phyloP scores from a whole-genome alignment of 2,888 invertebrate species.

The Volucella inanis region DNA sequence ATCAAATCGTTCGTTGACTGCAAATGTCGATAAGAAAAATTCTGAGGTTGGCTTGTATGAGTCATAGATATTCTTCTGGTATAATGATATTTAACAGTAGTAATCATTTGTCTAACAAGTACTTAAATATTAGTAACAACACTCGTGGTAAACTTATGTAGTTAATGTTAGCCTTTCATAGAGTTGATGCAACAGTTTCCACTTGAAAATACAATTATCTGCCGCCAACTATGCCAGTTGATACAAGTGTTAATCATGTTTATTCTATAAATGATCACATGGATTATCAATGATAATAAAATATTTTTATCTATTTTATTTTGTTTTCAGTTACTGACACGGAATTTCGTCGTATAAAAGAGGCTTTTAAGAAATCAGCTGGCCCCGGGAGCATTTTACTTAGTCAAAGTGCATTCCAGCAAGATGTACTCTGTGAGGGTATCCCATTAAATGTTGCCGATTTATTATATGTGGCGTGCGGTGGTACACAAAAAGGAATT shows the following conservation, averaged over 20 bases:
- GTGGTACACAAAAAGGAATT: slow-evolving; percentile 92
- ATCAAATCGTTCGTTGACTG: background rate
- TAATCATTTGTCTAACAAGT: background rate
- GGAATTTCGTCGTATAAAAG: slow-evolving; percentile 92
- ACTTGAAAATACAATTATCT: too few relatives aligned
- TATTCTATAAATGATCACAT: too few relatives aligned
- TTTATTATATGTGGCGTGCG: slow-evolving; percentile 92
- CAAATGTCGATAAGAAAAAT: slow-evolving; percentile 4
- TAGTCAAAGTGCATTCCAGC: slow-evolving; percentile 90
- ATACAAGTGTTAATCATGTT: too few relatives aligned
- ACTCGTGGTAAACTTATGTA: too few relatives aligned
- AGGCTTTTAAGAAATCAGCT: slow-evolving; percentile 93
- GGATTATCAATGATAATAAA: background rate
- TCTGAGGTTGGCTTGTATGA: background rate
- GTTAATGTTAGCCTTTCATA: too few relatives aligned
- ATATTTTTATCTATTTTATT: slow-evolving; percentile 2
- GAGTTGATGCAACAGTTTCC: too few relatives aligned
- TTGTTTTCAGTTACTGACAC: slow-evolving; percentile 89
- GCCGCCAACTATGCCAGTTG: too few relatives aligned
- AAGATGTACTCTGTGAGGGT: slow-evolving; percentile 93
- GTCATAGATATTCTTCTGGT: background rate
- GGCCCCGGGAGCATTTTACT: slow-evolving; percentile 87
- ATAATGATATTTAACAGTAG: too few relatives aligned
- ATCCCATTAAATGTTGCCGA: slow-evolving; percentile 92
- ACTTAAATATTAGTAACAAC: background rate